Evolutionary conservation across 2,113 vertebrate species (phyloP), one percentile per base, ranked within the genome.

Genomic region (Upupa epops): DNA sequence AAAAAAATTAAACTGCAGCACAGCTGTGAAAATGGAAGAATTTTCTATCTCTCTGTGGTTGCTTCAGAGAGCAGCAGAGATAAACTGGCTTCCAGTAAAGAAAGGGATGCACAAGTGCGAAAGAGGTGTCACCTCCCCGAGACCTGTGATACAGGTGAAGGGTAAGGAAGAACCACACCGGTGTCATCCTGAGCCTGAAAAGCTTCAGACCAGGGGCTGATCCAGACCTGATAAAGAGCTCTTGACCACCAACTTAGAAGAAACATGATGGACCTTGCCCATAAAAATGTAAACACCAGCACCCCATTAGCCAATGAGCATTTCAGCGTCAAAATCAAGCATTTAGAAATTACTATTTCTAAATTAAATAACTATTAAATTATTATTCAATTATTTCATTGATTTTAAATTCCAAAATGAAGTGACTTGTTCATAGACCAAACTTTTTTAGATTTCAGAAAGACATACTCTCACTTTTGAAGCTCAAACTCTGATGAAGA

Each of bases 361-460:
- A 42, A 42, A 42, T 42, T 42, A 42, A 42, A 42, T 42, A 42
- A 42, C 15, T 42, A 42, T 42, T 42, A 42, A 42, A 42, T 42
- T 42, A 58, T n/a, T 32, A 58, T 58, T 58, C 10, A 6, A 49
- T 31, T 6, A 2, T 58, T 37, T 60, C 24, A 10, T 26, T 61
- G 29, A 9, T 61, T 61, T 37, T 52, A 56, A 94, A 91, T 93
- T 93, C 63, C 89, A 77, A 88, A 88, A 70, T 37, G 31, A 89
- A 20, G 79, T 78, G 5, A 86, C 90, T 58, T 13, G 13, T 78
- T 89, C 96, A n/a, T 65, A 89, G 56, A 60, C 58, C 51, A 79
- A 91, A 92, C 86, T 89, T 31, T 83, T 40, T 69, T 97, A 82
- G 75, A 91, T 78, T 34, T 96, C 61, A 64, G 42, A 63, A 90